Percentiles rank a stretch among this genome's conserved stretches.
Evolutionary conservation across 2,797 vertebrate species (phyloP).

Genomic region (Anniella stebbinsi): DNA sequence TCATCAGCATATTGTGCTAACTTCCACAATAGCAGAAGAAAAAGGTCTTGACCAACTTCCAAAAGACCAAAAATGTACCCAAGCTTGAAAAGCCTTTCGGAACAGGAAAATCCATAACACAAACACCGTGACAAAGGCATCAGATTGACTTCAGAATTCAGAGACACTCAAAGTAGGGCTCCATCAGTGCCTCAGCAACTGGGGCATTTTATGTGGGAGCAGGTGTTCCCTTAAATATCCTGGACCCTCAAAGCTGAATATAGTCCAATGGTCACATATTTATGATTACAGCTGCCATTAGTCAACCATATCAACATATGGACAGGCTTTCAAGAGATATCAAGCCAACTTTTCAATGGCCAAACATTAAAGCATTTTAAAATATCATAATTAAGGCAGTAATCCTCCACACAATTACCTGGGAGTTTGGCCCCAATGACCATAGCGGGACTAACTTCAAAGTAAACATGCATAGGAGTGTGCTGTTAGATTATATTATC

Average conservation of each 20-base stretch:
- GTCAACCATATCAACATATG: neutral
- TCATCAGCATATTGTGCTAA: neutral
- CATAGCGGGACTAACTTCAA: neutral
- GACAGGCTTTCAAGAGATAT: neutral
- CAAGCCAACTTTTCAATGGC: neutral
- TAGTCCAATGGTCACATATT: neutral
- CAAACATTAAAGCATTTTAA: neutral
- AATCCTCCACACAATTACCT: neutral
- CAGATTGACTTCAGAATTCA: neutral
- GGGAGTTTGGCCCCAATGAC: neutral
- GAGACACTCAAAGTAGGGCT: neutral
- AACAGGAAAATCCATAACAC: neutral
- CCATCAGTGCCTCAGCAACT: neutral
- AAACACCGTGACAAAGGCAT: neutral
- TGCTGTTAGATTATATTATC: neutral
- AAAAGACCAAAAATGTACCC: neutral
- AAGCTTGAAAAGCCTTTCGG: neutral
- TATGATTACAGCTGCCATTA: neutral
- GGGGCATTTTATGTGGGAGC: neutral
- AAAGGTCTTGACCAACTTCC: neutral
- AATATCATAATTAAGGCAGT: neutral
- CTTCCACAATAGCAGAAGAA: neutral
- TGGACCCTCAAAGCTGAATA: neutral
- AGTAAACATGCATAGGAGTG: neutral
- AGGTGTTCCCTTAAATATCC: neutral